Conservation (phyloP, 2,888 invertebrate genomes). For the Megamerina dolium region DNA sequence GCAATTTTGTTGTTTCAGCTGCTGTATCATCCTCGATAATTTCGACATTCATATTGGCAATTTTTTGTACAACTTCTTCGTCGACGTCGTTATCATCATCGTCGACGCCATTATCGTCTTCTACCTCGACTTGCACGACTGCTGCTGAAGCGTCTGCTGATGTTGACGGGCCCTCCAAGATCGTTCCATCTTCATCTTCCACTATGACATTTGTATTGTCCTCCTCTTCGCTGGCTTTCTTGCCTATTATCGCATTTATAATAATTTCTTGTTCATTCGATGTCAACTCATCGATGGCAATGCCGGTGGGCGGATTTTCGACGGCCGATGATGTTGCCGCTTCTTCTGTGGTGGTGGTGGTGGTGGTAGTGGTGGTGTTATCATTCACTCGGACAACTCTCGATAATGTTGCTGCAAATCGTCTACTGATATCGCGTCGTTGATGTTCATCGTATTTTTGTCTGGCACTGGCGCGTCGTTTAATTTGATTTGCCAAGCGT, state of each 20-base stretch:
- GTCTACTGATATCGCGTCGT: constrained; percentile 44
- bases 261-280: constrained; percentile 7
- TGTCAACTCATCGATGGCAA: constrained; percentile 19
- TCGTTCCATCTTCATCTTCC: not conserved
- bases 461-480: constrained; percentile 54
- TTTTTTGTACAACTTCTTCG: not conserved
- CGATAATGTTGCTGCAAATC: constrained; percentile 38
- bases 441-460: constrained; percentile 51
- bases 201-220: not conserved
- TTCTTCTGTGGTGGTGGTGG: not conserved
- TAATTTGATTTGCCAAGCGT: constrained; percentile 60
- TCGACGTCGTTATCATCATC: not conserved
- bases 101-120: constrained; percentile 6
- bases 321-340: not conserved
- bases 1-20: not conserved
- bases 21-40: not conserved
- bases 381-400: not conserved
- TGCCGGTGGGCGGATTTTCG: constrained; percentile 18
- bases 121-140: not conserved
- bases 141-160: not conserved
- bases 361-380: constrained; percentile 18
- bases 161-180: not conserved
- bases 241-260: constrained; percentile 24
- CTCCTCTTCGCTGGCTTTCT: not conserved
- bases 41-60: constrained; percentile 1